Conservation (phyloP, 2,113 vertebrate genomes). For the Burhinus bistriatus region DNA sequence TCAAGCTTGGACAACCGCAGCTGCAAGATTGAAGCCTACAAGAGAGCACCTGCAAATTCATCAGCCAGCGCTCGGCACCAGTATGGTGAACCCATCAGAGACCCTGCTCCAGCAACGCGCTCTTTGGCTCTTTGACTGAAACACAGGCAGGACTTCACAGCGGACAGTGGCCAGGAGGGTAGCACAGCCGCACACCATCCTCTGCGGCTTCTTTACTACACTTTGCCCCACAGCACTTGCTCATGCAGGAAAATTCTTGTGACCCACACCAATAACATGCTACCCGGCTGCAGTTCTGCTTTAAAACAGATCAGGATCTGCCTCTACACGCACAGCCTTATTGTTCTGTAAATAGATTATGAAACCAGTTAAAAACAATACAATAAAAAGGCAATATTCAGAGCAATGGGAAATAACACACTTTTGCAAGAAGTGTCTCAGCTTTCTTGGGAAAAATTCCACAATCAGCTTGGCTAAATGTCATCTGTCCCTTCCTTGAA, state of each 20-base stretch:
- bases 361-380: not conserved
- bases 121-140: not conserved
- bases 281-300: not conserved
- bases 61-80: not conserved
- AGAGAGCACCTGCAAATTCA: not conserved
- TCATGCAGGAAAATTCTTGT: not conserved
- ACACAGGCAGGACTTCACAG: not conserved
- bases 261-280: not conserved
- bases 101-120: not conserved
- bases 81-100: fast-evolving
- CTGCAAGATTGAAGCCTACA: not conserved
- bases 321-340: not conserved
- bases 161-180: not conserved
- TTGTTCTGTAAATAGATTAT: not conserved
- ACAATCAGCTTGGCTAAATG: not conserved
- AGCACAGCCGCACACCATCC: not conserved
- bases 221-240: not conserved
- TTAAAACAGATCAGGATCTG: not conserved
- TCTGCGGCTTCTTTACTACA: not conserved
- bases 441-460: constrained; percentile 1
- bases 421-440: not conserved
- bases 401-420: not conserved
- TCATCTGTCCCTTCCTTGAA: not conserved
- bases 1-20: not conserved
- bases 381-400: not conserved